Evolutionary conservation across 2,113 vertebrate genomes (phyloP).

Genomic region (Spheniscus mendiculus): DNA sequence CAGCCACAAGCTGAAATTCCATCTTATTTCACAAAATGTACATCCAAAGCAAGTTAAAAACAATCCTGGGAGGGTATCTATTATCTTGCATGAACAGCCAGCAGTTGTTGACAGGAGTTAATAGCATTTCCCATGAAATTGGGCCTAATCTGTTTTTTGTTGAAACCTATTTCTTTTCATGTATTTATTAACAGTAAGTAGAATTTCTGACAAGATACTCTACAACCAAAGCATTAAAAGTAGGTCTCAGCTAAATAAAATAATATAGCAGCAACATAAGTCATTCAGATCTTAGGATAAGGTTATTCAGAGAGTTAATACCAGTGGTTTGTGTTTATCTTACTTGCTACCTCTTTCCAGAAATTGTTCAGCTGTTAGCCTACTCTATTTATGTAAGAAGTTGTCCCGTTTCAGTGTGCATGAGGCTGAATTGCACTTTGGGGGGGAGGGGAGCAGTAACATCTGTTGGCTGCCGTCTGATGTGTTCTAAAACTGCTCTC

Average conservation of each 20-base stretch:
- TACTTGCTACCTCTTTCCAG: not conserved
- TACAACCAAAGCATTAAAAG: not conserved
- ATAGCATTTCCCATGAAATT: slow-evolving; percentile 33
- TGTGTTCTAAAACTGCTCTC: not conserved
- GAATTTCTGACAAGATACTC: slow-evolving; percentile 29
- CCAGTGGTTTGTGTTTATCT: not conserved
- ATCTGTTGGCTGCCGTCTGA: not conserved
- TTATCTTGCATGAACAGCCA: slow-evolving; percentile 45
- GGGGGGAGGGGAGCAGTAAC: not conserved
- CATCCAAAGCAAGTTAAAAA: slow-evolving; percentile 29
- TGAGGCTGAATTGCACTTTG: not conserved
- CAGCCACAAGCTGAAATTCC: slow-evolving; percentile 24
- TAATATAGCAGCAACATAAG: not conserved
- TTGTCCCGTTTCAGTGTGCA: not conserved
- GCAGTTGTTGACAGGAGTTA: slow-evolving; percentile 36
- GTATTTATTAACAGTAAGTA: slow-evolving; percentile 22
- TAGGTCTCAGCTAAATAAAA: not conserved
- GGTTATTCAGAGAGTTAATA: not conserved
- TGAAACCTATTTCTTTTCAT: not conserved
- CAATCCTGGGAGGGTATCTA: not conserved
- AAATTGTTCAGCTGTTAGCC: not conserved
- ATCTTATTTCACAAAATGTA: not conserved
- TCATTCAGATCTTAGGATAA: not conserved
- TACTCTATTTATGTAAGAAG: not conserved
- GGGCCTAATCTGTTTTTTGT: not conserved